Base-by-base conservation (phyloP, 2,888 invertebrate species). In the Melangyna quadrimaculata region DNA sequence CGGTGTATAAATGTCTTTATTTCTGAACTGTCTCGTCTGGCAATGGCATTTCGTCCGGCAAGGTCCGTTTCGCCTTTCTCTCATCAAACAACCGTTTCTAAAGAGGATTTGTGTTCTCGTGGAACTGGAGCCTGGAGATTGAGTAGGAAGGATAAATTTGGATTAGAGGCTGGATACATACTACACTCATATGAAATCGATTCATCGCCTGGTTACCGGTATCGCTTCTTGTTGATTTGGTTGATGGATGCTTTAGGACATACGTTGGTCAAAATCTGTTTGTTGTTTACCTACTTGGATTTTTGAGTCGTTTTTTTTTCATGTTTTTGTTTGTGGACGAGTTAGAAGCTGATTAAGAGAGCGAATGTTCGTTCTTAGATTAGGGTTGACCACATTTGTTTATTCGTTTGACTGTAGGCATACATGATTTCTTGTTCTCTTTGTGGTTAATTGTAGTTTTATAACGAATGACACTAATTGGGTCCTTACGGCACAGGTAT, bases 201-300 rank as follows among this genome's bases (percentile, higher is more conserved):
- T 80, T 80, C 80, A 84, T 79, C 73, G 78, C 78, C 43, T 67
- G 40, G 81, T 70, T 71, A 73, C 73, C 75, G 71, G 59, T 80
- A 80, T 86, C 80, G 79, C 43, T 73, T 78, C 70, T 78, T 83
- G 83, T 83, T 83, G 73, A 78, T 73, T 78, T 78, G 86, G 81
- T 65, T 86, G 86, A 81, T 86, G 80, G 86, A 86, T 77, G 77
- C 55, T 80, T 65, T 71, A n/a, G 73, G 78, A 73, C 35, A 45
- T 57, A 7, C 55, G 29, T 10, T 57, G 84, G 79, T 72, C 72
- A 63, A 72, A 86, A 86, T 86, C 72, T 78, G 86, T 86, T 86
- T 86, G 81, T 81, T 86, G 81, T 81, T 80, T 81, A 73, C n/a
- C n/a, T n/a, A n/a, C 86, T 73, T 55, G 48, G 74, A 35, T 78